Evolutionary conservation across 2,797 vertebrate species (phyloP).

Genomic region (Myripristis jacobus): DNA sequence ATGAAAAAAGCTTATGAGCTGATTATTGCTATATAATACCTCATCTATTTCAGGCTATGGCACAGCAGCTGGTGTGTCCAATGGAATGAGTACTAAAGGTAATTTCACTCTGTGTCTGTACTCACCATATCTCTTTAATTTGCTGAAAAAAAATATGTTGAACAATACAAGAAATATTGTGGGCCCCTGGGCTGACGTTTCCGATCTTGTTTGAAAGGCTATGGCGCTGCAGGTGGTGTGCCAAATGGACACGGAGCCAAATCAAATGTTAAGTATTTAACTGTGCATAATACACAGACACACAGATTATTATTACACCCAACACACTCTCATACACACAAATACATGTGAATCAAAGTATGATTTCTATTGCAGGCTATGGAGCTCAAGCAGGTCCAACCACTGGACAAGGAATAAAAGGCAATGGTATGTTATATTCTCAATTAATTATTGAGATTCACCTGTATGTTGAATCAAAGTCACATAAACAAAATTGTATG

Average conservation of each 20-base stretch:
- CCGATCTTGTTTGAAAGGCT: conserved; percentile 47
- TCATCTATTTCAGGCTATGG: conserved; percentile 53
- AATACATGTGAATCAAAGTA: background rate
- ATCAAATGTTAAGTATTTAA: conserved; percentile 40
- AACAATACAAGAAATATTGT: background rate
- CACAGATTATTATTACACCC: too few relatives aligned
- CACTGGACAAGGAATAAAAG: conserved; percentile 60
- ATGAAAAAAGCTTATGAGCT: background rate
- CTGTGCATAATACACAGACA: background rate
- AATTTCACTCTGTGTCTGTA: background rate
- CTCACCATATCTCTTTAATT: background rate
- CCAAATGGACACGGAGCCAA: conserved; percentile 50
- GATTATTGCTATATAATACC: background rate
- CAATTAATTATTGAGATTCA: too few relatives aligned
- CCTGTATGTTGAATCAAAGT: too few relatives aligned
- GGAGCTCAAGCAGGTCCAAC: conserved; percentile 36
- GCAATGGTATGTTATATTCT: conserved; percentile 35
- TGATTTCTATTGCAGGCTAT: conserved; percentile 53
- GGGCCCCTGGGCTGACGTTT: background rate
- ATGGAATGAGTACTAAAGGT: conserved; percentile 64
- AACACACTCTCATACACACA: too few relatives aligned
- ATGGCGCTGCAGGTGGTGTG: conserved; percentile 46
- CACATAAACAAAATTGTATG: background rate
- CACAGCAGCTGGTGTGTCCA: conserved; percentile 39
- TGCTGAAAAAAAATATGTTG: background rate